These are phyloP conservation scores for Spinibarbus caldwelli DNA, from an alignment of 2,797 vertebrate genomes.

Conservation along the genomic window DNA sequence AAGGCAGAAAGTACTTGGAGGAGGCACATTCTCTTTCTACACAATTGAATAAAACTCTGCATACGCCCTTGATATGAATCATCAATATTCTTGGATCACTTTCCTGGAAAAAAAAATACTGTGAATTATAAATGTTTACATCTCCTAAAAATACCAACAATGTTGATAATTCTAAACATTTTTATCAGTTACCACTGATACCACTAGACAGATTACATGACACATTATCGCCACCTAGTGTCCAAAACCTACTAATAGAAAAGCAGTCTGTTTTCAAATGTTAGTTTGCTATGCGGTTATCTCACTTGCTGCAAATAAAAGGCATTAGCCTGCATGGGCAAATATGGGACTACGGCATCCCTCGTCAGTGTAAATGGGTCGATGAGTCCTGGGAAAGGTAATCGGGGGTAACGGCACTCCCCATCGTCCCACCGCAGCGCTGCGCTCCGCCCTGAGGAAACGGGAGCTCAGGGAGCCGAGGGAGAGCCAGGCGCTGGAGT, in stretches of 20 bases:
- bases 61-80: background rate
- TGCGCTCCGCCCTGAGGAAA: background rate
- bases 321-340: background rate
- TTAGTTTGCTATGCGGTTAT: background rate
- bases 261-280: background rate
- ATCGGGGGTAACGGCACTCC: slow-evolving; percentile 20
- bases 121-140: background rate
- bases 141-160: background rate
- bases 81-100: background rate
- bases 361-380: slow-evolving; percentile 1
- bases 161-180: background rate
- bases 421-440: background rate
- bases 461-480: background rate
- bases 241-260: background rate
- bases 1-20: background rate
- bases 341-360: background rate
- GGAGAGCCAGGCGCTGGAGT: slow-evolving; percentile 11
- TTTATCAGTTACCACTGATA: too few relatives aligned
- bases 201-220: background rate
- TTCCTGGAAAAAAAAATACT: background rate
- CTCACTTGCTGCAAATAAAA: background rate
- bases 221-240: background rate
- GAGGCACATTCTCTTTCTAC: background rate
- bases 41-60: background rate
- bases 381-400: slow-evolving; percentile 26